These are phyloP conservation scores for Tolypeutes matacus DNA, from an alignment of 2,797 vertebrate genomes.

Conservation along the genomic window DNA sequence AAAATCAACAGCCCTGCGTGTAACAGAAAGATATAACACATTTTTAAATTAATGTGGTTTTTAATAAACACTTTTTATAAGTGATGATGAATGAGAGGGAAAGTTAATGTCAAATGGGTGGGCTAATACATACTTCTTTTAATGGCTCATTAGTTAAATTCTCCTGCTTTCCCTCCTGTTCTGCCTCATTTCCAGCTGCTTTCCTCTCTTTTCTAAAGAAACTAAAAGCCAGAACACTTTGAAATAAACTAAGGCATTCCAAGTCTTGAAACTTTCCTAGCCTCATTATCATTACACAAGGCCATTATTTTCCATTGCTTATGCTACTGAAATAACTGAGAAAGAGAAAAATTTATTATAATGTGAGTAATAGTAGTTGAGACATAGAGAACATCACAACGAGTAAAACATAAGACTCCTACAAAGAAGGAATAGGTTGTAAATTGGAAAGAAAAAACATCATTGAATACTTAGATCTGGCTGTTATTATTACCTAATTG, in stretches of 20 bases:
- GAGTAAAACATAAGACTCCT: conserved; percentile 22
- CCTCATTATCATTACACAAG: conserved; percentile 40
- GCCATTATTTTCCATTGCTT: conserved; percentile 35
- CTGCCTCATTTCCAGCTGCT: conserved; percentile 36
- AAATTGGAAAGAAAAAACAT: background rate
- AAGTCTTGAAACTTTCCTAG: conserved; percentile 6
- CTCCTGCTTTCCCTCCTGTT: conserved; percentile 10
- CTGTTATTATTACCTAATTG: background rate
- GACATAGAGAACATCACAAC: conserved; percentile 20
- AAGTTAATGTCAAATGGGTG: conserved; percentile 55
- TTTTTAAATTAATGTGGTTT: conserved; percentile 71
- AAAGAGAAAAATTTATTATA: background rate
- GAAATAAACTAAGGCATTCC: conserved; percentile 56
- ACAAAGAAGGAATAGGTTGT: background rate
- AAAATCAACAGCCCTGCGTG: conserved; percentile 63
- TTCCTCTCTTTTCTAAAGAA: conserved; percentile 55
- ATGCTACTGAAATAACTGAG: conserved; percentile 17
- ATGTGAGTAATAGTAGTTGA: background rate
- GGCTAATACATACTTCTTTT: conserved; percentile 56
- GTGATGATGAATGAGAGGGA: conserved; percentile 59
- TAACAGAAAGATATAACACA: conserved; percentile 67
- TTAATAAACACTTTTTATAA: conserved; percentile 75
- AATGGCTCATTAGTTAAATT: conserved; percentile 78
- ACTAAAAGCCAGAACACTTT: conserved; percentile 67
- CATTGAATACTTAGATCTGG: background rate